Evolutionary conservation across 2,888 invertebrate species (phyloP).

Genomic region (Tuberolachnus salignus): DNA sequence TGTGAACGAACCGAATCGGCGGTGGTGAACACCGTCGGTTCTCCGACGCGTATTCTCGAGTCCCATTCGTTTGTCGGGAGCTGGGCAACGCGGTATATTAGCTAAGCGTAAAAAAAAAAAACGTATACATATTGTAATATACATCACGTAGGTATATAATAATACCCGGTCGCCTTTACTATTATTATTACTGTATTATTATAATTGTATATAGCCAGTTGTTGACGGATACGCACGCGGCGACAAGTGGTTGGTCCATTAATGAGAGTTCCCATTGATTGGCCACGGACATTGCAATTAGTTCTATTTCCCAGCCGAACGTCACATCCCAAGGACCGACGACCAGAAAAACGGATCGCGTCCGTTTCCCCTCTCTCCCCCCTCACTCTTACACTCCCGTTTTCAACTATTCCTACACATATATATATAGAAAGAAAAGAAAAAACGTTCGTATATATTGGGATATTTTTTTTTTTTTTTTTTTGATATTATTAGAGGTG

Average conservation of each 20-base stretch:
- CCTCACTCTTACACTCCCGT: neutral
- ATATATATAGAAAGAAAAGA: neutral
- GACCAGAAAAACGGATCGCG: conserved; percentile 34
- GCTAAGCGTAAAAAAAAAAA: no score
- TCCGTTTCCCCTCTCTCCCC: neutral
- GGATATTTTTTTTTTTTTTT: conserved; percentile 13
- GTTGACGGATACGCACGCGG: conserved; percentile 8
- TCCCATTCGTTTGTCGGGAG: conserved; percentile 33
- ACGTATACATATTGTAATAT: neutral
- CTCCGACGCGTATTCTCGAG: conserved; percentile 21
- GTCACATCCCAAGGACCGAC: conserved; percentile 41
- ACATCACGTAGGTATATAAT: neutral
- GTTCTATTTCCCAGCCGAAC: conserved; percentile 52
- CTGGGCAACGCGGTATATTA: neutral
- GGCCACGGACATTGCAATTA: conserved; percentile 56
- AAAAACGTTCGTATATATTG: conserved; percentile 25
- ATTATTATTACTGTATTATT: no score
- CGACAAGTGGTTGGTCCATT: conserved; percentile 33
- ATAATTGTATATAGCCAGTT: neutral
- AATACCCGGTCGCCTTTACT: neutral
- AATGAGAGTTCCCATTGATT: conserved; percentile 56
- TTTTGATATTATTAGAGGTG: neutral
- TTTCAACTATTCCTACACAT: no score
- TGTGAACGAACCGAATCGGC: conserved; percentile 52
- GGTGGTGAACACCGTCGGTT: conserved; percentile 26